These are phyloP conservation scores for Callithrix jacchus DNA, from an alignment of 2,113 vertebrate genomes.

Conservation along the genomic window DNA sequence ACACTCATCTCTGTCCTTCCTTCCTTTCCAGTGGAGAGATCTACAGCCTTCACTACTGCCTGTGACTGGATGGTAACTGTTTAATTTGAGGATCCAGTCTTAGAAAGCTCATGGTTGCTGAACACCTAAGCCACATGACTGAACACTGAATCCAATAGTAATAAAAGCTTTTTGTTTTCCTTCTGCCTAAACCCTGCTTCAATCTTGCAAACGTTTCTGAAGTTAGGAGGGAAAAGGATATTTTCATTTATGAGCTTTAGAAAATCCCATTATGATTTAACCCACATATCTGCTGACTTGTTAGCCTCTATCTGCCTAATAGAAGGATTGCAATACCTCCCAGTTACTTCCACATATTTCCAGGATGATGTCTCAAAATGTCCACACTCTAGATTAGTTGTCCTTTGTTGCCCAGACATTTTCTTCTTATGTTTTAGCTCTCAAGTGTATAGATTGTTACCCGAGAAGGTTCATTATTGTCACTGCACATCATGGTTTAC, in stretches of 20 bases:
- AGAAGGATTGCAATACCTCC: background rate
- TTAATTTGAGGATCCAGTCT: background rate
- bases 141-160: background rate
- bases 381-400: background rate
- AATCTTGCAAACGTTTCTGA: background rate
- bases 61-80: background rate
- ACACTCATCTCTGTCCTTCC: background rate
- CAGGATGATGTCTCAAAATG: background rate
- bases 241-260: constrained; percentile 16
- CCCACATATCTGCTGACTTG: background rate
- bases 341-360: background rate
- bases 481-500: background rate
- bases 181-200: background rate
- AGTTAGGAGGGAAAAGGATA: background rate
- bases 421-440: background rate
- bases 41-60: background rate
- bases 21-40: background rate
- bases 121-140: background rate
- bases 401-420: background rate
- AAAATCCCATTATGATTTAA: background rate
- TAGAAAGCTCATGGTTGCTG: background rate
- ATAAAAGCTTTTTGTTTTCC: background rate
- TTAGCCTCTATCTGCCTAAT: background rate
- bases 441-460: background rate
- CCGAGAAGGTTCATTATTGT: background rate